Base-by-base conservation (phyloP, 2,797 vertebrate species). In the Discoglossus pictus region DNA sequence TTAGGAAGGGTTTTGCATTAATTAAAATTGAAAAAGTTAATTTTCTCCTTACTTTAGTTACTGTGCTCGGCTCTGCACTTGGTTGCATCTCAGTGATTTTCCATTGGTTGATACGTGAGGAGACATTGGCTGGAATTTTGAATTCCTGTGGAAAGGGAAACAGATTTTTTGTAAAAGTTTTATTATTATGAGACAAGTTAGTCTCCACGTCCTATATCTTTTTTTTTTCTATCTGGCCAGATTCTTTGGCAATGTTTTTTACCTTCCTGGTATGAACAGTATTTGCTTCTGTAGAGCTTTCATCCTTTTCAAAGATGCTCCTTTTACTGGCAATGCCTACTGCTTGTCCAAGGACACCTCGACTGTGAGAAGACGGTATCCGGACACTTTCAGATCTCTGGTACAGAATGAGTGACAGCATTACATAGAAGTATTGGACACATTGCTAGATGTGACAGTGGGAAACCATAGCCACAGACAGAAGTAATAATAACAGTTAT, bases 261-360 rank as follows among this genome's bases (percentile, higher is more conserved):
- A 96, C 94, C 87, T 92, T 91, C 83, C 78, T 83, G 78, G 62
- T 51, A 6, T 35, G 1, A 52, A 52, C 0, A 74, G 34, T 13
- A 40, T 44, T 44, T 39, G 16, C 24, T 53, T 86, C 80, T 1
- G 47, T 40, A 2, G 74, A 81, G 54, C 53, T 46, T 0, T 74
- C 76, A 16, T 92, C 91, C 73, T 86, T 92, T 79, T 98, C 96
- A 71, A 98, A 98, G 46, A 98, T 80, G 43, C 83, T 88, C 72
- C 93, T 91, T 75, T 93, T 98, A 85, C 90, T 92, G 61, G 94
- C 92, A 43, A 98, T 92, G 5, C 93, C 93, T 0, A 93, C 88
- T 1, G 88, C 79, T 67, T 91, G 69, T 61, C 87, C 65, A 6
- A 80, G 73, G 73, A 92, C 73, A 7, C 82, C 87, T 48, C 88